A percentile compares a stretch with the other conserved stretches of the same genome.
Conservation (phyloP, 2,888 invertebrate species). For the Ligdia adustata region DNA sequence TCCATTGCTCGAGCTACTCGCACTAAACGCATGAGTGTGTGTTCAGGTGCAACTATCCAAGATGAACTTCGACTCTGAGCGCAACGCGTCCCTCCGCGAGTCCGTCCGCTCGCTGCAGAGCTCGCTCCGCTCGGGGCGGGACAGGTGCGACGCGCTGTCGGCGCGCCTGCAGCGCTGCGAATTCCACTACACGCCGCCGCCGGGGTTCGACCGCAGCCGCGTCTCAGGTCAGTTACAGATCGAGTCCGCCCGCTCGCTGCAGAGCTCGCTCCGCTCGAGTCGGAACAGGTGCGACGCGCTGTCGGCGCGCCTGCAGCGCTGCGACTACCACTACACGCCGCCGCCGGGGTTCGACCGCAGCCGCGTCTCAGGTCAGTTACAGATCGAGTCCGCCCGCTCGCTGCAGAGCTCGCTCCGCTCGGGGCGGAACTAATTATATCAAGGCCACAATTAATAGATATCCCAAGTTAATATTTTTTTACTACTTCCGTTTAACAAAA, state of each 20-base stretch:
- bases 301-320: slow-evolving; percentile 81
- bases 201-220: slow-evolving; percentile 85
- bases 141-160: slow-evolving; percentile 84
- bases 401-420: slow-evolving; percentile 79
- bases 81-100: slow-evolving; percentile 79
- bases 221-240: slow-evolving; percentile 65
- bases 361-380: slow-evolving; percentile 59
- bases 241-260: slow-evolving; percentile 73
- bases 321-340: slow-evolving; percentile 89
- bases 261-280: slow-evolving; percentile 69
- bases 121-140: slow-evolving; percentile 58
- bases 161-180: slow-evolving; percentile 81
- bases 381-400: slow-evolving; percentile 66
- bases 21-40: not conserved
- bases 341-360: slow-evolving; percentile 88
- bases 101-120: slow-evolving; percentile 77
- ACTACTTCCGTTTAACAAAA: too few relatives aligned
- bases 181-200: slow-evolving; percentile 92
- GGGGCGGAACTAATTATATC: slow-evolving; percentile 9
- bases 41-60: slow-evolving; percentile 78
- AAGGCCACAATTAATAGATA: too few relatives aligned
- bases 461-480: too few relatives aligned
- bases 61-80: slow-evolving; percentile 85
- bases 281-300: slow-evolving; percentile 81
- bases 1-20: not conserved